Percentiles rank a stretch among this genome's conserved stretches.
Conservation (phyloP, 92 coral and sea anemone genomes). For the Diadumene lineata region DNA sequence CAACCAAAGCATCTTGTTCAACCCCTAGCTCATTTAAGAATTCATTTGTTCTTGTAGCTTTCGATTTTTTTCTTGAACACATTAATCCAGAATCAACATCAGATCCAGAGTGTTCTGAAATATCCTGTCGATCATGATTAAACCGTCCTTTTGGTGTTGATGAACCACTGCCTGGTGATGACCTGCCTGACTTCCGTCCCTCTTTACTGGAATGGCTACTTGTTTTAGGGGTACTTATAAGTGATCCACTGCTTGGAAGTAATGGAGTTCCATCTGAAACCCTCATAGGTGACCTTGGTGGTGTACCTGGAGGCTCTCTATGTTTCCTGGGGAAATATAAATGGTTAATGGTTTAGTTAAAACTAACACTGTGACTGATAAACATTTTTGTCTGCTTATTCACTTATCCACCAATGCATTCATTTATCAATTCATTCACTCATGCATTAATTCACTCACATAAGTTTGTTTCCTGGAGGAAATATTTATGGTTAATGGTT, state of each 20-base stretch:
- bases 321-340: slow-evolving; percentile 14
- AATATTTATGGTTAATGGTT: too few species aligned
- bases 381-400: neutral
- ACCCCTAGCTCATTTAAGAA: slow-evolving; percentile 64
- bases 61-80: slow-evolving; percentile 28
- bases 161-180: slow-evolving; percentile 65
- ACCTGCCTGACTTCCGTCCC: slow-evolving; percentile 50
- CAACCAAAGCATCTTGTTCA: slow-evolving; percentile 84
- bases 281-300: slow-evolving; percentile 38
- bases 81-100: slow-evolving; percentile 40
- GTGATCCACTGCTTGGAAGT: slow-evolving; percentile 24
- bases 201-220: slow-evolving; percentile 47
- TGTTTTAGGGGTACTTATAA: slow-evolving; percentile 41
- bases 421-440: too few species aligned
- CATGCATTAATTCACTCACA: too few species aligned
- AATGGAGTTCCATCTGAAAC: slow-evolving; percentile 37
- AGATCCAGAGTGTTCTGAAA: slow-evolving; percentile 55
- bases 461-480: too few species aligned
- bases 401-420: neutral
- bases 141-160: slow-evolving; percentile 61
- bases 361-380: neutral
- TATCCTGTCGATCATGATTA: slow-evolving; percentile 25
- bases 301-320: slow-evolving; percentile 37
- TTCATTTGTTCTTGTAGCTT: slow-evolving; percentile 34
- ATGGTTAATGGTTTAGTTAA: neutral